Evolutionary conservation across 2,113 vertebrate species (phyloP), one percentile per base, ranked within the genome.

Genomic region (Leucopsar rothschildi): DNA sequence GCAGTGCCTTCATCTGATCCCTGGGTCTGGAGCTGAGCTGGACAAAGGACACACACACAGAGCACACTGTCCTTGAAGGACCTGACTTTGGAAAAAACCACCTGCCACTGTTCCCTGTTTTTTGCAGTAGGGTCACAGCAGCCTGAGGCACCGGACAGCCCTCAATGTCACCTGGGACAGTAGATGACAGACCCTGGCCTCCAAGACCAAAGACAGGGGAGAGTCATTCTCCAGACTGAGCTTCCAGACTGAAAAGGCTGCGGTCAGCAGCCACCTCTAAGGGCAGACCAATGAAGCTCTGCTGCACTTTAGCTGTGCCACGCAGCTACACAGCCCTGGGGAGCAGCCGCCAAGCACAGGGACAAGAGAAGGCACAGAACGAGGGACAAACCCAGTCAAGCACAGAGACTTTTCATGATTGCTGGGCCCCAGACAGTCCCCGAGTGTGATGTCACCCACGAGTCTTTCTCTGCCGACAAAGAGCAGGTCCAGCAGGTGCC

Each of bases 281-380:
- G 42, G 42, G 42, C 31, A n/a, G 22, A 47, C 22, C 23, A 25
- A 66, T 25, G 22, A 45, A 15, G 42, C 31, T 45, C 64, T 66
- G 12, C 47, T 25, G 42, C 31, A 66, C 64, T 66, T 47, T 2
- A 40, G 22, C 50, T 40, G 29, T 40, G 37, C 21, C 28, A 35
- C 8, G 11, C 53, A 42, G 28, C 6, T 33, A 40, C 50, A 53
- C 6, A 40, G 37, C 15, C 37, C 69, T 55, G 50, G 21, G 69
- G 4, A 33, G 37, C 21, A 18, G 21, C 21, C 0, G 2, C 37
- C 0, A 4, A 42, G 29, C 16, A 19, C 22, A 19, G 37, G 12
- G 37, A 53, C 50, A 71, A 40, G 4, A 33, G 37, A 55, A 42
- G 37, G 29, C 16, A 42, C 37, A 55, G 37, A 33, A 25, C 19